These are phyloP conservation scores for Drosophila albomicans DNA, from an alignment of 1,140 invertebrate genomes.

Conservation along the genomic window DNA sequence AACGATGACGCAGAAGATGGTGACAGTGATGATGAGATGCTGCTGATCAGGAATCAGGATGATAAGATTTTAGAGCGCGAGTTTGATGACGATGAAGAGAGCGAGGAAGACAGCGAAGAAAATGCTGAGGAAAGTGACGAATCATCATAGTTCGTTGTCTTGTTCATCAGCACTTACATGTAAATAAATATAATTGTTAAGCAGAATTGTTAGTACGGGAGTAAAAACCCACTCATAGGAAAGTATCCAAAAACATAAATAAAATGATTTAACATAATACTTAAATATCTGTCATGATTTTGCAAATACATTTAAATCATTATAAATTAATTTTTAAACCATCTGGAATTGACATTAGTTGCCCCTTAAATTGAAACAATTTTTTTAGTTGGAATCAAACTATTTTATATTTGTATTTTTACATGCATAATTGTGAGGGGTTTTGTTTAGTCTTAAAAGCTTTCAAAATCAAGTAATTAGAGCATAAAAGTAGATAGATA, in stretches of 20 bases:
- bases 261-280: no score
- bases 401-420: slow-evolving; percentile 39
- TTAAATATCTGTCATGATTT: no score
- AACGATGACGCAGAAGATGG: slow-evolving; percentile 1
- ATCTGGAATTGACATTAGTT: no score
- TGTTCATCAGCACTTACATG: slow-evolving; percentile 18
- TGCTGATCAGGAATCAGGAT: slow-evolving; percentile 60
- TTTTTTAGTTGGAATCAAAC: slow-evolving; percentile 60
- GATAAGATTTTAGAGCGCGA: slow-evolving; percentile 35
- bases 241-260: no score
- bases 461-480: slow-evolving; percentile 57
- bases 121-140: slow-evolving; percentile 17
- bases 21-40: slow-evolving; percentile 73
- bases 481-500: slow-evolving; percentile 30
- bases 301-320: no score
- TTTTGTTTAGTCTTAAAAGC: slow-evolving; percentile 54
- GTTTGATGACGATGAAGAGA: slow-evolving; percentile 59
- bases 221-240: no score
- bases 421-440: slow-evolving; percentile 39
- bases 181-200: slow-evolving; percentile 11
- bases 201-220: not conserved
- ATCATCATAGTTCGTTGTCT: slow-evolving; percentile 9
- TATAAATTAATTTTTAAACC: no score
- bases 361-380: no score
- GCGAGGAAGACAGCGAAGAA: slow-evolving; percentile 57